Evolutionary conservation across 2,888 invertebrate genomes (phyloP).

Genomic region (Subacronicta megacephala): DNA sequence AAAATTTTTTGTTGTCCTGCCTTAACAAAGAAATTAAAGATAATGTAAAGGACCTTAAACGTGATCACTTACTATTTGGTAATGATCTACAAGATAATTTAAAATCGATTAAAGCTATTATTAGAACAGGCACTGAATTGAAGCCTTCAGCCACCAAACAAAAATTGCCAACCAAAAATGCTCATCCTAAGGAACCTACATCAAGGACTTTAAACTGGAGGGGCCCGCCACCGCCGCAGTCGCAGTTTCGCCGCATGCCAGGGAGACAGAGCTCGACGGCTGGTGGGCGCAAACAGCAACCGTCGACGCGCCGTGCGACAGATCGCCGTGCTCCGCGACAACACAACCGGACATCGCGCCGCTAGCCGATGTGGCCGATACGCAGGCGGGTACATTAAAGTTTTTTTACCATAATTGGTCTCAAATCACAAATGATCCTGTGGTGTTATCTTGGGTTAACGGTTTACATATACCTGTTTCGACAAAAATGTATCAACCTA

Average conservation of each 20-base stretch:
- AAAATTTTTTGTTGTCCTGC: conserved; percentile 4
- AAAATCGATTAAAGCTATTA: conserved; percentile 11
- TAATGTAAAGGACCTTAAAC: conserved; percentile 10
- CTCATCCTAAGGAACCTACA: neutral
- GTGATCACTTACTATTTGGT: conserved; percentile 8
- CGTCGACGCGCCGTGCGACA: neutral
- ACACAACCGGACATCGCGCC: neutral
- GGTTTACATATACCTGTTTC: conserved; percentile 5
- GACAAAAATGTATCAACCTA: neutral
- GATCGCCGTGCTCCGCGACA: conserved; percentile 4
- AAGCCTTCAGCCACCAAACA: conserved; percentile 1
- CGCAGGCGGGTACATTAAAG: conserved; percentile 11
- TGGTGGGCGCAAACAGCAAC: conserved; percentile 13
- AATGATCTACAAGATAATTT: conserved; percentile 7
- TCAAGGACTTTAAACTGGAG: conserved; percentile 12
- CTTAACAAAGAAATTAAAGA: conserved; percentile 13
- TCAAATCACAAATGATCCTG: conserved; percentile 9
- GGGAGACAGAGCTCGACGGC: conserved; percentile 2
- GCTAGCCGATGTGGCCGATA: conserved; percentile 2
- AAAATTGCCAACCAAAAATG: conserved; percentile 2
- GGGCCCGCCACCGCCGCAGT: conserved; percentile 11
- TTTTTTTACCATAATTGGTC: conserved; percentile 8
- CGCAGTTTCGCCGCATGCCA: conserved; percentile 9
- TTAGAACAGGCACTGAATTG: conserved; percentile 6
- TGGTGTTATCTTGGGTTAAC: conserved; percentile 10